Conservation (phyloP, 2,113 vertebrate species). For the Pachycephala philippinensis region DNA sequence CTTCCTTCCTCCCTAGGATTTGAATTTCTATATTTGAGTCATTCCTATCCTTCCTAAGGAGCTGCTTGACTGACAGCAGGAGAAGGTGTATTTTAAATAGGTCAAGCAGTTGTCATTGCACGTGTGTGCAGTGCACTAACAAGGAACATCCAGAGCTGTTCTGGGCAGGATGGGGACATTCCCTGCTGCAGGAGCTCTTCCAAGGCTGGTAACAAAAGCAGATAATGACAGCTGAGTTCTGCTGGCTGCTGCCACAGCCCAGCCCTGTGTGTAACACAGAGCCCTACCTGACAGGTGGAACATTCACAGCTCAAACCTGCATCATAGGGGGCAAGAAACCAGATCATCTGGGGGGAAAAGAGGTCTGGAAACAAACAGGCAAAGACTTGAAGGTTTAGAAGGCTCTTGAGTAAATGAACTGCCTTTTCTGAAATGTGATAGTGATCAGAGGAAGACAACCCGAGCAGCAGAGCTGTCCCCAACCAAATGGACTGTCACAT, state of each 20-base stretch:
- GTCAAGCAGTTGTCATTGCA: neutral
- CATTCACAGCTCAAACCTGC: neutral
- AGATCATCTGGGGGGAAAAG: neutral
- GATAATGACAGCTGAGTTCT: neutral
- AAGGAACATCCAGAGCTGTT: neutral
- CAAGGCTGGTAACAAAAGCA: neutral
- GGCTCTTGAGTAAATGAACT: neutral
- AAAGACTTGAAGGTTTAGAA: neutral
- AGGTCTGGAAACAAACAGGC: neutral
- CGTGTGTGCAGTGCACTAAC: neutral
- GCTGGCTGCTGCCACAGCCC: neutral
- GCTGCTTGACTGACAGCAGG: neutral
- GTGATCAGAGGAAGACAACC: neutral
- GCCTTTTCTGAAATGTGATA: neutral
- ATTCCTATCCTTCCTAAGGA: neutral
- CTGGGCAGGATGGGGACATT: neutral
- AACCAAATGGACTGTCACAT: constrained; percentile 5
- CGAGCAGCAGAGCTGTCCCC: neutral
- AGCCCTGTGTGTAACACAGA: neutral
- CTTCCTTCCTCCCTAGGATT: neutral
- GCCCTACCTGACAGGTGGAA: neutral
- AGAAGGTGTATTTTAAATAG: neutral
- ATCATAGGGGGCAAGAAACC: neutral
- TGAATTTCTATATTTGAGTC: neutral
- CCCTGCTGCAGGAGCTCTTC: neutral